These are phyloP conservation scores for Drosophila sordidula DNA, from an alignment of 2,888 invertebrate species.

Conservation along the genomic window DNA sequence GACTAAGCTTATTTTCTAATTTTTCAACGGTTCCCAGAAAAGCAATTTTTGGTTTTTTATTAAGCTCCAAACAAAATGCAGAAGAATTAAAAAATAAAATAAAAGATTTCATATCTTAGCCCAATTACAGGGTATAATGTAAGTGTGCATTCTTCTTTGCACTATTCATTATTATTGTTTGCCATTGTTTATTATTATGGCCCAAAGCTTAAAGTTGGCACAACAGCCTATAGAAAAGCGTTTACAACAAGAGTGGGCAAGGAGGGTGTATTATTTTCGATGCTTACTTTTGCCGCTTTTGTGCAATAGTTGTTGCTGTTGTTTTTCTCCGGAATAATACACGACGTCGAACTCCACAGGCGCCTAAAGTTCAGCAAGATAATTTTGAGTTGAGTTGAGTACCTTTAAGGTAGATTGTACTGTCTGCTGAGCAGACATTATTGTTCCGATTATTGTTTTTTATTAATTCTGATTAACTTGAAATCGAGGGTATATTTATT, in stretches of 20 bases:
- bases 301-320: constrained; percentile 12
- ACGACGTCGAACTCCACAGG: constrained; percentile 22
- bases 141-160: no score
- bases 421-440: neutral
- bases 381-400: neutral
- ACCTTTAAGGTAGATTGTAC: neutral
- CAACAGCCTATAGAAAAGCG: constrained; percentile 40
- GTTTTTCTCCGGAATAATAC: constrained; percentile 19
- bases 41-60: no score
- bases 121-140: constrained; percentile 9
- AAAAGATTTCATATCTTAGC: no score
- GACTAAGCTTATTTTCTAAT: no score
- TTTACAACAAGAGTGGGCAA: constrained; percentile 20
- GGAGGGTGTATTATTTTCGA: constrained; percentile 28
- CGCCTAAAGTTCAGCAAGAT: constrained; percentile 6
- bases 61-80: no score
- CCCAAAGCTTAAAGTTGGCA: constrained; percentile 39
- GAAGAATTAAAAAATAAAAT: no score
- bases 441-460: no score
- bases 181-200: constrained; percentile 31
- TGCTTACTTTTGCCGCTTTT: constrained; percentile 33
- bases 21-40: no score
- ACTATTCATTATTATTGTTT: constrained; percentile 22
- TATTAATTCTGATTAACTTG: no score
- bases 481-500: no score